Conservation (phyloP, 2,888 invertebrate species). For the Macrostomum cliftonense region DNA sequence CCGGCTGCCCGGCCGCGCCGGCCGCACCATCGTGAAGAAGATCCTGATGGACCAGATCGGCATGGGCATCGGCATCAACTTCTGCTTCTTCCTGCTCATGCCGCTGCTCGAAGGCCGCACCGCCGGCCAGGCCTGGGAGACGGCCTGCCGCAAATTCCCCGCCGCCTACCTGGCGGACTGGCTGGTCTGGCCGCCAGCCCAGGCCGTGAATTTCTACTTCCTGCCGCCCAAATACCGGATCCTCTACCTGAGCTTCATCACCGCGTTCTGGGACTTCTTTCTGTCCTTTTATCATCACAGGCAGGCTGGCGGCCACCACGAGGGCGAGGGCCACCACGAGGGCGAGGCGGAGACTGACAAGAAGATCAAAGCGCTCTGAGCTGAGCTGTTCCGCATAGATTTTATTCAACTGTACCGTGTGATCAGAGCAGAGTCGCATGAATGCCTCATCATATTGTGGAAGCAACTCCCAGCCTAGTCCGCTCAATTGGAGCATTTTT, state of each 20-base stretch:
- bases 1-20: slow-evolving; percentile 50
- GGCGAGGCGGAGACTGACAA: too few relatives aligned
- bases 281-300: neutral
- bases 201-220: slow-evolving; percentile 72
- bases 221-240: slow-evolving; percentile 63
- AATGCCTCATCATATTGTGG: too few relatives aligned
- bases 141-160: slow-evolving; percentile 54
- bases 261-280: slow-evolving; percentile 7
- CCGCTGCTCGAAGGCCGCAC: slow-evolving; percentile 50
- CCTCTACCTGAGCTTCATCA: slow-evolving; percentile 46
- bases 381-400: too few relatives aligned
- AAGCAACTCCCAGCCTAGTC: too few relatives aligned
- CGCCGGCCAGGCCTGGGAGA: slow-evolving; percentile 36
- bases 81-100: slow-evolving; percentile 52
- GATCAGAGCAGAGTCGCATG: too few relatives aligned
- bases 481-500: too few relatives aligned
- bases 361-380: too few relatives aligned
- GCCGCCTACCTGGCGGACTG: slow-evolving; percentile 66
- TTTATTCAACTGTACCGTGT: too few relatives aligned
- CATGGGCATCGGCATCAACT: slow-evolving; percentile 23
- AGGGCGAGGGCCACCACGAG: too few relatives aligned
- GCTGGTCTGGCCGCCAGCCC: slow-evolving; percentile 77
- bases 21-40: slow-evolving; percentile 48
- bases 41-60: slow-evolving; percentile 62
- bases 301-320: too few relatives aligned